A percentile compares a stretch with the other conserved stretches of the same genome.
phyloP scores from a whole-genome alignment of 2,797 vertebrate genomes.

The Spheniscus humboldti region DNA sequence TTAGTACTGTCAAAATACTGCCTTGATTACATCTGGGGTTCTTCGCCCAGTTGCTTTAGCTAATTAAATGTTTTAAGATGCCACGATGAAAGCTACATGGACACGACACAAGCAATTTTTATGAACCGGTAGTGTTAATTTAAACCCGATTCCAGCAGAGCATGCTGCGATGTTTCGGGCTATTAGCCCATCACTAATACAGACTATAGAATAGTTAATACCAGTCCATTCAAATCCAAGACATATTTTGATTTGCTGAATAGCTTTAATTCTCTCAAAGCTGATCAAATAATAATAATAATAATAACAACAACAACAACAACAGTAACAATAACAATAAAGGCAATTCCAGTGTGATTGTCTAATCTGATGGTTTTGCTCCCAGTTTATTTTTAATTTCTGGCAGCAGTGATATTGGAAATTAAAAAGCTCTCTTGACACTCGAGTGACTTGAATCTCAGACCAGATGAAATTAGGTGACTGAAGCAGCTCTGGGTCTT shows the following conservation, averaged over 20 bases:
- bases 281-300: constrained; percentile 50
- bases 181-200: constrained; percentile 36
- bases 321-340: constrained; percentile 34
- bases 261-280: constrained; percentile 43
- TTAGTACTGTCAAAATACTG: not conserved
- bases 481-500: constrained; percentile 60
- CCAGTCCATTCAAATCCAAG: constrained; percentile 25
- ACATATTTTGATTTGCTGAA: constrained; percentile 35
- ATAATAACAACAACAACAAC: not conserved
- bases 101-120: constrained; percentile 24
- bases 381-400: constrained; percentile 66
- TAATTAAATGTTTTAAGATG: constrained; percentile 33
- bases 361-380: constrained; percentile 56
- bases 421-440: constrained; percentile 65
- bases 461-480: constrained; percentile 61
- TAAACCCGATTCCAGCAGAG: constrained; percentile 39
- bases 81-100: not conserved
- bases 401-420: constrained; percentile 53
- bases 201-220: constrained; percentile 2
- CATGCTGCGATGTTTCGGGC: not conserved
- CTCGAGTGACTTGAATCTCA: constrained; percentile 51
- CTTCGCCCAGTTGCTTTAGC: not conserved
- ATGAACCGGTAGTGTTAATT: constrained; percentile 34
- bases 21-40: not conserved
- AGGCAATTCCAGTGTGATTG: constrained; percentile 50